Percentiles rank a stretch among this genome's conserved stretches.
These are phyloP conservation scores for Triplophysa bombifrons DNA, from an alignment of 2,797 vertebrate species.

Conservation along the genomic window DNA sequence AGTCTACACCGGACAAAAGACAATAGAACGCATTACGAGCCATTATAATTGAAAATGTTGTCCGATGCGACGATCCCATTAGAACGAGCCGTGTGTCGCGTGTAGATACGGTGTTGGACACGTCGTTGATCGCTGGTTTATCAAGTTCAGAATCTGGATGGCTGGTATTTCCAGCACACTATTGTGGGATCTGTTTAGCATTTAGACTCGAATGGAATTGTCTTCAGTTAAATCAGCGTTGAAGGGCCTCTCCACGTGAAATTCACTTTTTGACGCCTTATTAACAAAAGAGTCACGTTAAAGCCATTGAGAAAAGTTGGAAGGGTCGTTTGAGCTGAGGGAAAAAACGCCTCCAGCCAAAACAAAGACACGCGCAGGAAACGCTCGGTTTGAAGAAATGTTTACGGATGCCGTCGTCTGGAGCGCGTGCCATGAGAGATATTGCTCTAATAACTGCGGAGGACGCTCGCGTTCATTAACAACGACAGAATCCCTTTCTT, in stretches of 20 bases:
- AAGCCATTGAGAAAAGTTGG: constrained; percentile 29
- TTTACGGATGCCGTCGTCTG: background rate
- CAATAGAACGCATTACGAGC: too few relatives aligned
- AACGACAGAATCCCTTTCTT: constrained; percentile 3
- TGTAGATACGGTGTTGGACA: too few relatives aligned
- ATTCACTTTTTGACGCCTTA: background rate
- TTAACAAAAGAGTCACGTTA: constrained; percentile 21
- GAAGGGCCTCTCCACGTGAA: background rate
- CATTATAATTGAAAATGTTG: too few relatives aligned
- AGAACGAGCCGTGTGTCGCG: too few relatives aligned
- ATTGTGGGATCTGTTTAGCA: constrained; percentile 1
- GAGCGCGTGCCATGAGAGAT: constrained; percentile 1
- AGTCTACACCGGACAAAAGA: too few relatives aligned
- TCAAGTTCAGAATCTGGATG: background rate
- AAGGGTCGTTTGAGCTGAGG: background rate
- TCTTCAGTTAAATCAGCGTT: background rate
- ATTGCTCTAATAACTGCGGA: constrained; percentile 21
- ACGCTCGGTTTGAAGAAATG: background rate
- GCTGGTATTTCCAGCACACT: background rate
- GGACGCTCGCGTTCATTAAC: constrained; percentile 6
- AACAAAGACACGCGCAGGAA: constrained; percentile 2
- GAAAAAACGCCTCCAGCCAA: constrained; percentile 36
- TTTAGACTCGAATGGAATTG: constrained; percentile 1
- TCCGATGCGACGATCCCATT: too few relatives aligned
- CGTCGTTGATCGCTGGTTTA: background rate